Percentiles rank a stretch among this genome's conserved stretches.
phyloP scores from a whole-genome alignment of 1,140 invertebrate genomes.

The Bombus fervidus region DNA sequence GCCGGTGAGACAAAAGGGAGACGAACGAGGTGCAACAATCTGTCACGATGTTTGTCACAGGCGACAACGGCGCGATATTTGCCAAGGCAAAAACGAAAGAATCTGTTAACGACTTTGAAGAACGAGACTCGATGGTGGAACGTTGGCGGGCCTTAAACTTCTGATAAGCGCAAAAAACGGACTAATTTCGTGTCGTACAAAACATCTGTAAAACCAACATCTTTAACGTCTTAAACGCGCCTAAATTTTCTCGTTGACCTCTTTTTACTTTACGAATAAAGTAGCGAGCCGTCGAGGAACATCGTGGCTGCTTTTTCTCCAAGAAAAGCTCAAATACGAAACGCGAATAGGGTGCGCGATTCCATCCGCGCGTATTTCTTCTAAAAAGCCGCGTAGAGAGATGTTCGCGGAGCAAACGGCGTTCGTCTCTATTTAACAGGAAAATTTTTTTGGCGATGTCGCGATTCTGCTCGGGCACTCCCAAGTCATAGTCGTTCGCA shows the following conservation, averaged over 20 bases:
- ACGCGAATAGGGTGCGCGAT: no score
- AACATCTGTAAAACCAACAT: neutral
- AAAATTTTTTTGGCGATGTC: neutral
- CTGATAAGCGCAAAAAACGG: conserved; percentile 6
- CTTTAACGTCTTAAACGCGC: neutral
- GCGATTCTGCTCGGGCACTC: neutral
- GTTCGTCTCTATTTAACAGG: neutral
- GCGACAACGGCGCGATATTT: conserved; percentile 10
- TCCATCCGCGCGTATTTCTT: neutral
- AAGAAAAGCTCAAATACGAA: rapidly evolving
- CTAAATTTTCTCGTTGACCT: neutral
- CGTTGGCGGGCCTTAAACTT: conserved; percentile 14
- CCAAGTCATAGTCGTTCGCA: neutral
- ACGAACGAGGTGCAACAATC: conserved; percentile 17
- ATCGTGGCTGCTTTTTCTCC: no score
- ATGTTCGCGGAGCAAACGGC: neutral
- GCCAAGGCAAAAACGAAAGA: conserved; percentile 17
- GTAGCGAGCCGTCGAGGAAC: no score
- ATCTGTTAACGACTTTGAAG: conserved; percentile 35
- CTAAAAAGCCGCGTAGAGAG: no score
- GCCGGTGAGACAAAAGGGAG: neutral
- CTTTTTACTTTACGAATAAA: neutral
- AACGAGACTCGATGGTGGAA: conserved; percentile 6
- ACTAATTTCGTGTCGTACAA: neutral
- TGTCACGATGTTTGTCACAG: conserved; percentile 30